Evolutionary conservation across 2,888 invertebrate genomes (phyloP).

Genomic region (Brenthis daphne): DNA sequence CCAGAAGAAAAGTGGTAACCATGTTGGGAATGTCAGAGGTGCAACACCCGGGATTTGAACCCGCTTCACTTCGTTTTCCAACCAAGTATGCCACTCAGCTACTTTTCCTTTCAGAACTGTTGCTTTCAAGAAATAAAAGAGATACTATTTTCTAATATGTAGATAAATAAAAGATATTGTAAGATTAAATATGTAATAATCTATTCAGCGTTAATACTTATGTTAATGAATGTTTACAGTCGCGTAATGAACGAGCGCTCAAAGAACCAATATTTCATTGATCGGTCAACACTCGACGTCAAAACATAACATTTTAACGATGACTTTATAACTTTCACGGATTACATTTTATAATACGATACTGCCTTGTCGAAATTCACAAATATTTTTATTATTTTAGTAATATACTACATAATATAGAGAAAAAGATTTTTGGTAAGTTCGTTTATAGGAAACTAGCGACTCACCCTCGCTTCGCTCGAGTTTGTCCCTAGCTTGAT

Average conservation of each 20-base stretch:
- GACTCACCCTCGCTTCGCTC: too few relatives aligned
- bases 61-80: too few relatives aligned
- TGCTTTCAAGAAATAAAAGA: too few relatives aligned
- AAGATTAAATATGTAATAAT: slow-evolving; percentile 14
- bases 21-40: too few relatives aligned
- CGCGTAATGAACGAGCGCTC: slow-evolving; percentile 23
- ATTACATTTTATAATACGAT: slow-evolving; percentile 35
- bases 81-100: too few relatives aligned
- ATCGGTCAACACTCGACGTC: slow-evolving; percentile 45
- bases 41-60: too few relatives aligned
- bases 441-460: too few relatives aligned
- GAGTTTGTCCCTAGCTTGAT: too few relatives aligned
- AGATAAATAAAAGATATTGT: neutral
- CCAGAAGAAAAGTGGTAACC: too few relatives aligned
- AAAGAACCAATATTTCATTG: slow-evolving; percentile 42
- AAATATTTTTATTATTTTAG: neutral
- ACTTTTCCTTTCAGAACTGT: too few relatives aligned
- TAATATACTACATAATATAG: neutral
- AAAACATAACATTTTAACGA: slow-evolving; percentile 49
- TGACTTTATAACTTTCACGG: slow-evolving; percentile 61
- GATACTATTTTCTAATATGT: too few relatives aligned
- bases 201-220: slow-evolving; percentile 19
- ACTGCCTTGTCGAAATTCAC: neutral
- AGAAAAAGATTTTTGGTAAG: too few relatives aligned
- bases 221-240: slow-evolving; percentile 28